These are phyloP conservation scores for Acrobasis repandana DNA, from an alignment of 2,888 invertebrate genomes.

Conservation along the genomic window DNA sequence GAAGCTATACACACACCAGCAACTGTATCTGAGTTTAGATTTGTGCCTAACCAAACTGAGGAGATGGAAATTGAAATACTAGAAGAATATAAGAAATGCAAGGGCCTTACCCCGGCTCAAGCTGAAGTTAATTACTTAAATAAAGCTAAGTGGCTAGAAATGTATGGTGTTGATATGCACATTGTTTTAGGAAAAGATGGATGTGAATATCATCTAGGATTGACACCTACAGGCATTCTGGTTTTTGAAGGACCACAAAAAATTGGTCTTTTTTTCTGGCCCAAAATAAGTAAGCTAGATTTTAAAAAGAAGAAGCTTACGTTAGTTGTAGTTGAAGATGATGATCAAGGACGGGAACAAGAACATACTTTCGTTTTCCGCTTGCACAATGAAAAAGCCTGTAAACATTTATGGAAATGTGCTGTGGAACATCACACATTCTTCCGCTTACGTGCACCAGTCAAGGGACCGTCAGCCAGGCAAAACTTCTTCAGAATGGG, in stretches of 20 bases:
- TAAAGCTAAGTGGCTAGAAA: conserved; percentile 98
- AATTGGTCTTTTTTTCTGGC: conserved; percentile 99
- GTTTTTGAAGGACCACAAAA: conserved; percentile 98
- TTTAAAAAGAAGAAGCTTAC: conserved; percentile 99
- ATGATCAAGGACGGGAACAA: conserved; percentile 97
- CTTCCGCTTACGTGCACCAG: conserved; percentile 95
- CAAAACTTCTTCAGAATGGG: conserved; percentile 99
- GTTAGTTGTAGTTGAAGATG: conserved; percentile 98
- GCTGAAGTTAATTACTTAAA: conserved; percentile 97
- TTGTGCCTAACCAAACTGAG: conserved; percentile 97
- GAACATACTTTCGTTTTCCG: conserved; percentile 99
- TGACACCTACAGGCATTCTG: conserved; percentile 98
- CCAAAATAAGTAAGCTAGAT: conserved; percentile 98
- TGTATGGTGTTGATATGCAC: conserved; percentile 99
- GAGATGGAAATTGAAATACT: conserved; percentile 97
- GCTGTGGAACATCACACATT: conserved; percentile 99
- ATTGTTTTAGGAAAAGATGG: conserved; percentile 98
- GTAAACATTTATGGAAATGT: conserved; percentile 99
- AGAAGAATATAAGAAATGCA: conserved; percentile 94
- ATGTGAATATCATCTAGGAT: conserved; percentile 96
- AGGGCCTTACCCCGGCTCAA: conserved; percentile 95
- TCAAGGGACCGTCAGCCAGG: conserved; percentile 93
- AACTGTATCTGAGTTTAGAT: conserved; percentile 98
- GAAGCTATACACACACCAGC: conserved; percentile 95
- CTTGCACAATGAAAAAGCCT: conserved; percentile 97